A percentile compares a stretch with the other conserved stretches of the same genome.
Evolutionary conservation across 1,140 invertebrate genomes (phyloP).

Genomic region (Maconellicoccus hirsutus): DNA sequence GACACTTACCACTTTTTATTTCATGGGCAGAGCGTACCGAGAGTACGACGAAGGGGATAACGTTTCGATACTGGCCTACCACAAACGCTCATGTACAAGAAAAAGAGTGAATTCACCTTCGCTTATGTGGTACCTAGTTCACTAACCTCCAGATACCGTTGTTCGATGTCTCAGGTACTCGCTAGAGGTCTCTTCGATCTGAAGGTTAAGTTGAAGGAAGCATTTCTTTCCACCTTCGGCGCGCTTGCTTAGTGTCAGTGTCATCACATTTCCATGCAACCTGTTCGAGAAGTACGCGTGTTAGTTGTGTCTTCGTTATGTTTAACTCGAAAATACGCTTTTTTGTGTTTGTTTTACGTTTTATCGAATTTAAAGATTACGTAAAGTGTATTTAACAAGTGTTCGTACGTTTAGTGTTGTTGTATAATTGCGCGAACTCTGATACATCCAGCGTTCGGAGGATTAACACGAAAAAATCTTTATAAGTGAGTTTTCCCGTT

Average conservation of each 20-base stretch:
- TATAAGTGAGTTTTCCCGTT: no score
- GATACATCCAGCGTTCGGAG: no score
- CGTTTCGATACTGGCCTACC: conserved; percentile 18
- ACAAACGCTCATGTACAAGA: background rate
- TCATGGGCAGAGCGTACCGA: background rate
- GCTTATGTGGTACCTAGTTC: conserved; percentile 21
- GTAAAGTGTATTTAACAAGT: background rate
- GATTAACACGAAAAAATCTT: no score
- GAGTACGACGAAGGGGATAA: background rate
- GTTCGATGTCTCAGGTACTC: conserved; percentile 6
- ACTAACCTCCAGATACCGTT: conserved; percentile 18
- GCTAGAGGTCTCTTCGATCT: conserved; percentile 9
- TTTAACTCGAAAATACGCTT: background rate
- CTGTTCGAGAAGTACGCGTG: background rate
- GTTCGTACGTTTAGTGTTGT: no score
- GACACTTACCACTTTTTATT: conserved; percentile 19
- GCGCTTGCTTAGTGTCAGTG: conserved; percentile 11
- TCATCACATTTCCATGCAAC: conserved; percentile 12
- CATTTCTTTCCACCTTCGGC: background rate
- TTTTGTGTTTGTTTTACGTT: background rate
- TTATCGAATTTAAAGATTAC: background rate
- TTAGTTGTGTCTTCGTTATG: background rate
- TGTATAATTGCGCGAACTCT: no score
- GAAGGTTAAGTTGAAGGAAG: conserved; percentile 22
- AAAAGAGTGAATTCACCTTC: conserved; percentile 18